phyloP scores from a whole-genome alignment of 1,140 invertebrate species.

The Solen grandis region DNA sequence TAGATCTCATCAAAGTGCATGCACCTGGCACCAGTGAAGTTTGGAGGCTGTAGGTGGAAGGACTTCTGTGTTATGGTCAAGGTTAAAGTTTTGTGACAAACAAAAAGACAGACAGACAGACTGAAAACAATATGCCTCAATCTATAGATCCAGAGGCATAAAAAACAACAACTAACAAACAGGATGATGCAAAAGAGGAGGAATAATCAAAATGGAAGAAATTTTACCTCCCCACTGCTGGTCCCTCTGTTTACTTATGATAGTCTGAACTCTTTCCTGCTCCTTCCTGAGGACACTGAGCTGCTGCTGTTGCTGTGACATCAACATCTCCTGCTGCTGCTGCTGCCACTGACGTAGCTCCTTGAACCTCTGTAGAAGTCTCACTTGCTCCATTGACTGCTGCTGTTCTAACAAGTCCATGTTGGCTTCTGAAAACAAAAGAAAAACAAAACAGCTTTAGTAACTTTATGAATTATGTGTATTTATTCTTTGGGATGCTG shows the following conservation, averaged over 20 bases:
- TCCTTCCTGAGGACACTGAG: slow-evolving; percentile 69
- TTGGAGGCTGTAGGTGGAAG: no score
- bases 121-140: no score
- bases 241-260: slow-evolving; percentile 71
- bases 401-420: slow-evolving; percentile 71
- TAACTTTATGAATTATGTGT: no score
- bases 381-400: slow-evolving; percentile 71
- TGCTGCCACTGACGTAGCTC: slow-evolving; percentile 75
- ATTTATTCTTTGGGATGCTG: no score
- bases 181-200: background rate
- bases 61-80: no score
- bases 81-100: no score
- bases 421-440: slow-evolving; percentile 48
- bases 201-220: background rate
- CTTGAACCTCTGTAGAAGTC: slow-evolving; percentile 73
- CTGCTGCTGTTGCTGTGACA: slow-evolving; percentile 76
- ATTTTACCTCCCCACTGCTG: slow-evolving; percentile 60
- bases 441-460: background rate
- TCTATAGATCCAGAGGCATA: no score
- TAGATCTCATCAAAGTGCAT: no score
- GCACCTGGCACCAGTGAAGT: no score
- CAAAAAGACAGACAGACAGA: no score
- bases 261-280: slow-evolving; percentile 69
- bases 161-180: no score
- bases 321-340: slow-evolving; percentile 76